Percentiles rank a stretch among this genome's conserved stretches.
Evolutionary conservation across 30 jellyfish, hydroid and myxozoan species (phyloP).

Genomic region (Aurelia aurita): DNA sequence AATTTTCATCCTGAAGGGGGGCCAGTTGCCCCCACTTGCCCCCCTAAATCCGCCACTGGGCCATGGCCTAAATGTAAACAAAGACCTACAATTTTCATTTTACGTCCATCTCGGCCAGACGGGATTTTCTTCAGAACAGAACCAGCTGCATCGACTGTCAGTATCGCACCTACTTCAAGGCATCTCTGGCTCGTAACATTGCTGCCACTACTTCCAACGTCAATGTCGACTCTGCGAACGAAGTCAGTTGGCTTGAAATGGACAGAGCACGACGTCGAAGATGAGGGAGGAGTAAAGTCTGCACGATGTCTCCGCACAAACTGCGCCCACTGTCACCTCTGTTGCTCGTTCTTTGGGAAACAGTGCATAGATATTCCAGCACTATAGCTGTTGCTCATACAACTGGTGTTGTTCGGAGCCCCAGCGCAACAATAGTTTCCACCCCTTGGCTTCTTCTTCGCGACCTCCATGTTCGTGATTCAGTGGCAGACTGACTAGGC

Average conservation of each 20-base stretch:
- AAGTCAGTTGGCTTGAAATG: background rate
- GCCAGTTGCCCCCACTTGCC: no score
- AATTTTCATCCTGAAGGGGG: no score
- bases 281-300: no score
- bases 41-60: no score
- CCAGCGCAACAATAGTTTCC: slow-evolving; percentile 7
- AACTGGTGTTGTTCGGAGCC: slow-evolving; percentile 10
- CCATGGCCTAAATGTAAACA: no score
- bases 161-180: slow-evolving; percentile 7
- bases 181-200: slow-evolving; percentile 2
- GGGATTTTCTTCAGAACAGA: background rate
- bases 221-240: slow-evolving; percentile 5
- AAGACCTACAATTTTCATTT: background rate
- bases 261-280: no score
- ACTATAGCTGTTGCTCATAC: slow-evolving; percentile 4
- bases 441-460: background rate
- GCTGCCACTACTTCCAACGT: background rate
- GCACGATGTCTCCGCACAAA: no score
- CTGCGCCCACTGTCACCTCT: no score
- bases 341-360: background rate
- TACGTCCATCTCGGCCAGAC: background rate
- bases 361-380: slow-evolving; percentile 10
- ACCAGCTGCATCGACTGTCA: slow-evolving; percentile 7
- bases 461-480: no score
- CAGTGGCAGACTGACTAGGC: no score